Base-by-base conservation (phyloP, 2,888 invertebrate species). In the Plusia festucae region DNA sequence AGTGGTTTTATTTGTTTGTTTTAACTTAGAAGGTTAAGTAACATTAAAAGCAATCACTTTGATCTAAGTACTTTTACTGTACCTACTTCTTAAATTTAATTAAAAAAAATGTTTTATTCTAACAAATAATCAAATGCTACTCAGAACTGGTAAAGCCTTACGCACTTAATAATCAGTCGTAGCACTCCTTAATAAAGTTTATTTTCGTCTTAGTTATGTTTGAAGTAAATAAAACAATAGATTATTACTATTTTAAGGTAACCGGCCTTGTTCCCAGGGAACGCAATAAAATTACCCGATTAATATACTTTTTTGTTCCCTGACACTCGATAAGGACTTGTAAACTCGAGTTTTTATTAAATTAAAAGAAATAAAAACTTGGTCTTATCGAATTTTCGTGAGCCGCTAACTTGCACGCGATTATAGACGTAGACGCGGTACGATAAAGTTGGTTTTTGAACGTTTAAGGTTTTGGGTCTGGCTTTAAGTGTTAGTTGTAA, bases 241-340 rank as follows among this genome's bases (percentile, higher is more conserved):
- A 67, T 68, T 63, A 68, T 64, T 65, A 68, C 59, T 79, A 53
- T 20, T 4, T n/a, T 32, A 53, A 18, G 54, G 52, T 64, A 64
- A 57, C 59, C 53, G 27, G 22, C 18, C 22, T 40, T 56, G 52
- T 22, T 68, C 79, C 18, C 32, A 9, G 55, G 58, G 79, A 63
- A 52, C 60, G 64, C 53, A 70, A 59, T 77, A 67, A 76, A 67
- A 76, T 63, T 40, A 49, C 46, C 64, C 60, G 76, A 78, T 75
- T 68, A 79, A 57, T 67, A 69, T 71, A 79, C 54, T 71, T 78
- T 74, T 66, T 57, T 64, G 46, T 55, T 57, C 54, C 54, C 40
- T 44, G 65, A 63, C 79, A 69, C 68, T 59, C 57, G 73, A 76
- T 76, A 70, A 73, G 55, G 65, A 64, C 24, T 52, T 52, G 22